Evolutionary conservation across 2,888 invertebrate species (phyloP).

Genomic region (Nomada fabriciana): DNA sequence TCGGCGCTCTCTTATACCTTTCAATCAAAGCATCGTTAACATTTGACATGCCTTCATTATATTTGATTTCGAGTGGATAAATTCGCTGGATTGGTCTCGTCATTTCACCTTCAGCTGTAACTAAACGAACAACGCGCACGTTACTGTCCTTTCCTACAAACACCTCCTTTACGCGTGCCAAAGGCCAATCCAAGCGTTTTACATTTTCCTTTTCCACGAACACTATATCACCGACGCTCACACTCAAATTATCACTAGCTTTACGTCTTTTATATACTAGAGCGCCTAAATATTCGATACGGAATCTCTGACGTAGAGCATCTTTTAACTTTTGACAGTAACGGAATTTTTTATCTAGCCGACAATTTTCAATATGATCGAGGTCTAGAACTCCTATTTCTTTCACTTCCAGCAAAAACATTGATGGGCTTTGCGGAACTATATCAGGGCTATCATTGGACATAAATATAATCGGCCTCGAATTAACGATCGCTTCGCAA

Average conservation of each 20-base stretch:
- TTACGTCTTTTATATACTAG: background rate
- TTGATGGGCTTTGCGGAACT: constrained; percentile 19
- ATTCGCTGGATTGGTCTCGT: constrained; percentile 60
- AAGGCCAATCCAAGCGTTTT: constrained; percentile 66
- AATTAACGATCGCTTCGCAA: constrained; percentile 78
- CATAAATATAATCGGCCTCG: constrained; percentile 76
- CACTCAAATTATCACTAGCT: background rate
- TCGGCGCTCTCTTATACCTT: background rate
- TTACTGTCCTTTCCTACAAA: constrained; percentile 48
- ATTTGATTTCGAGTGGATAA: constrained; percentile 56
- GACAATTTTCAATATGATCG: constrained; percentile 11
- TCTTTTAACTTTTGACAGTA: constrained; percentile 24
- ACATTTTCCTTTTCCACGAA: constrained; percentile 45
- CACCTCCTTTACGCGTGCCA: constrained; percentile 52
- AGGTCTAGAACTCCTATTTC: constrained; percentile 21
- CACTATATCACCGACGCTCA: constrained; percentile 58
- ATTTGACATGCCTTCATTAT: background rate
- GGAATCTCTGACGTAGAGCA: constrained; percentile 11
- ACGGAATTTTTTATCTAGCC: constrained; percentile 3
- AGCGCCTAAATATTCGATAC: constrained; percentile 28
- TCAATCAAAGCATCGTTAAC: background rate
- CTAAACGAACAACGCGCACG: constrained; percentile 53
- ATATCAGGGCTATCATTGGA: constrained; percentile 6
- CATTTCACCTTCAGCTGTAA: constrained; percentile 51
- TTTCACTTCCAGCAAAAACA: constrained; percentile 27